A percentile compares a stretch with the other conserved stretches of the same genome.
Evolutionary conservation across 2,797 vertebrate genomes (phyloP).

Genomic region (Enteromius argenteus): DNA sequence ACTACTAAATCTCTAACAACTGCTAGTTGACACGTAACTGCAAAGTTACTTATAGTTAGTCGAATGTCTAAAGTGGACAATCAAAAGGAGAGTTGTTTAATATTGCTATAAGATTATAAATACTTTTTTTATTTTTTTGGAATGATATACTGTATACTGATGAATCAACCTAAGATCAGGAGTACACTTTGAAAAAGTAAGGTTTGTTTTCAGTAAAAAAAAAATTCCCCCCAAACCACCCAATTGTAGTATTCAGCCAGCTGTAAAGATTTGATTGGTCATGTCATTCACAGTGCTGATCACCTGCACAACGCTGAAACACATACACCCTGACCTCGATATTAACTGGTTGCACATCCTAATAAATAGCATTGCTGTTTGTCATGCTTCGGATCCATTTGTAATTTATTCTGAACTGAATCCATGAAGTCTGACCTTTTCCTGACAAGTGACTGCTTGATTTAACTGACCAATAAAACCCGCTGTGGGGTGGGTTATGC

Average conservation of each 20-base stretch:
- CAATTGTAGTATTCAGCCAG: no score
- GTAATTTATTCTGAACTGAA: neutral
- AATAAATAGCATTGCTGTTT: neutral
- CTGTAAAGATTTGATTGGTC: neutral
- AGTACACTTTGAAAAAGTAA: neutral
- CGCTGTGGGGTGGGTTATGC: neutral
- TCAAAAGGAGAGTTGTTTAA: neutral
- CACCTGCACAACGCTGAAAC: neutral
- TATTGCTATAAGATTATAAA: no score
- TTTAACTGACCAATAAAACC: conserved; percentile 5
- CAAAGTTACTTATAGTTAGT: neutral
- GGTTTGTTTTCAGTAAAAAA: neutral
- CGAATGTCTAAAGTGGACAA: no score
- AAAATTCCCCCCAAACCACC: neutral
- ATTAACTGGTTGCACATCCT: neutral
- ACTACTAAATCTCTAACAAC: neutral
- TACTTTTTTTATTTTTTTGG: no score
- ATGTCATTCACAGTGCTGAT: neutral
- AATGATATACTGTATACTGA: neutral
- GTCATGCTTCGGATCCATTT: neutral
- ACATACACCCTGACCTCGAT: neutral
- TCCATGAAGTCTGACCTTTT: conserved; percentile 9
- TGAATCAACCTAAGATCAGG: neutral
- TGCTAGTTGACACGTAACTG: no score
- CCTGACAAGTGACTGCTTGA: neutral